Conservation (phyloP, 2,113 vertebrate species). For the Megaceryle maxima region DNA sequence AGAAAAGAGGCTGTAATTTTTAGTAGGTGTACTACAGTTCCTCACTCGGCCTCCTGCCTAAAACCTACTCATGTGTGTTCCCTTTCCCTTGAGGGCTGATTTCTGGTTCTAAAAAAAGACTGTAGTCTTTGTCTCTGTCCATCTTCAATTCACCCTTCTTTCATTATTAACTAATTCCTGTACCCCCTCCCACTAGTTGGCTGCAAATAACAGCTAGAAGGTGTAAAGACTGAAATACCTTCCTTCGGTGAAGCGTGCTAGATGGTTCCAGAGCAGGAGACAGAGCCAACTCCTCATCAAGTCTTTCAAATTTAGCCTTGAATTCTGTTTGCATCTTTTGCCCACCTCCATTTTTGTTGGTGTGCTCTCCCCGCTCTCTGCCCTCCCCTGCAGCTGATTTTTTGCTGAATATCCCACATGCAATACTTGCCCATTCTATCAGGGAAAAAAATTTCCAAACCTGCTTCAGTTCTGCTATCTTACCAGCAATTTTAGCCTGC, state of each 20-base stretch:
- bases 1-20: neutral
- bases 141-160: neutral
- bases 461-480: constrained; percentile 9
- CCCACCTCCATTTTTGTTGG: neutral
- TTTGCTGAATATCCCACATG: constrained; percentile 16
- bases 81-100: neutral
- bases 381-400: neutral
- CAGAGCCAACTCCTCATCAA: neutral
- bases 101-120: neutral
- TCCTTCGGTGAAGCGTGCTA: neutral
- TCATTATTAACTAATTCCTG: neutral
- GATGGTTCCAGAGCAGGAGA: neutral
- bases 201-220: neutral
- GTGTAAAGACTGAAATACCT: constrained; percentile 19
- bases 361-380: neutral
- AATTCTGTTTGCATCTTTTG: neutral
- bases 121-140: neutral
- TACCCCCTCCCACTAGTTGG: neutral
- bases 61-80: neutral
- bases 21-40: neutral
- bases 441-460: neutral
- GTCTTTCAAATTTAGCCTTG: neutral
- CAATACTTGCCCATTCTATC: neutral
- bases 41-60: neutral
- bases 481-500: constrained; percentile 32